Evolutionary conservation across 2,888 invertebrate genomes (phyloP).

Genomic region (Tetranychus piercei): DNA sequence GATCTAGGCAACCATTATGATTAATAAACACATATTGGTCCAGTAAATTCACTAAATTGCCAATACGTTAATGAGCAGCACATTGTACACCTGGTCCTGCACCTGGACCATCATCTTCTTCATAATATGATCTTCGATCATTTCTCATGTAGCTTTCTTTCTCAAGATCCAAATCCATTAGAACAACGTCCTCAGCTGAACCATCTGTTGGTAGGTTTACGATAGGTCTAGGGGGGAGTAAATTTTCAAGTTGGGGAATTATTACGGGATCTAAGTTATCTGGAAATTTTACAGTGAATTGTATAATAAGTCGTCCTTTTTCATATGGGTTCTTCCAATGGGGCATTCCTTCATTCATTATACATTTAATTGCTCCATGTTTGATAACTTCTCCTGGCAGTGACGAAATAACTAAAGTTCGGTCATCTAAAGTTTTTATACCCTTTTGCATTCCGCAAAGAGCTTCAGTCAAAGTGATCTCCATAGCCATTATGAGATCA

Average conservation of each 20-base stretch:
- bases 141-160: conserved; percentile 27
- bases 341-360: conserved; percentile 90
- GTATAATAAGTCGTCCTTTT: conserved; percentile 69
- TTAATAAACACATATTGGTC: too few relatives aligned
- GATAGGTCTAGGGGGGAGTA: conserved; percentile 49
- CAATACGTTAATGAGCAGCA: conserved; percentile 25
- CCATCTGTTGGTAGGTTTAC: conserved; percentile 57
- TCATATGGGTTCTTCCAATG: conserved; percentile 81
- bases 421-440: conserved; percentile 68
- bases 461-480: conserved; percentile 71
- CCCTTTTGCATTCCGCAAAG: conserved; percentile 85
- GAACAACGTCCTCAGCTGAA: conserved; percentile 52
- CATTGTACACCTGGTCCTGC: conserved; percentile 39
- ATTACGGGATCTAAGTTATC: conserved; percentile 41
- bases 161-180: conserved; percentile 59
- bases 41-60: too few relatives aligned
- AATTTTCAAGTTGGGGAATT: conserved; percentile 49
- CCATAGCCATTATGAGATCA: conserved; percentile 66
- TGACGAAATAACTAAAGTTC: conserved; percentile 64
- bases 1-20: too few relatives aligned
- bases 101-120: conserved; percentile 45
- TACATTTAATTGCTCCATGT: conserved; percentile 68
- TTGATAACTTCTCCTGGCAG: conserved; percentile 77
- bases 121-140: conserved; percentile 34
- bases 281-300: conserved; percentile 78